Conservation (phyloP, 1,140 invertebrate genomes). For the Oreohelix idahoensis region DNA sequence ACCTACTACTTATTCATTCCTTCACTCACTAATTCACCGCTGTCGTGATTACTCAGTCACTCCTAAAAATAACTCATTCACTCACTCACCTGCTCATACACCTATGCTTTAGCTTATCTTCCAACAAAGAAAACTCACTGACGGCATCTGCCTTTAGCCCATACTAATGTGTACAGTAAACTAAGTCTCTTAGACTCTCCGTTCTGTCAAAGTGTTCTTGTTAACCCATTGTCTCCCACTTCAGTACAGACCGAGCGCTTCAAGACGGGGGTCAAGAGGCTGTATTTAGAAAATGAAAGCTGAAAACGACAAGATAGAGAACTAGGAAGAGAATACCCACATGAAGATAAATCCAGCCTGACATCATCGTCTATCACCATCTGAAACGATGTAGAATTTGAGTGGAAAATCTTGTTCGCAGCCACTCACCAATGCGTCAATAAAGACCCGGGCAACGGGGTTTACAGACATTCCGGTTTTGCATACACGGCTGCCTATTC, state of each 20-base stretch:
- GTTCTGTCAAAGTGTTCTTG: neutral
- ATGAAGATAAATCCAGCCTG: neutral
- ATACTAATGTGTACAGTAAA: no score
- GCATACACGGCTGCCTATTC: conserved; percentile 6
- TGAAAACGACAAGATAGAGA: neutral
- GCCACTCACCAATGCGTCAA: neutral
- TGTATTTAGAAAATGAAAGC: neutral
- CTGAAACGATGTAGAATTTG: neutral
- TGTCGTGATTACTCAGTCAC: no score
- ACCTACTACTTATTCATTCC: no score
- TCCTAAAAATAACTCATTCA: no score
- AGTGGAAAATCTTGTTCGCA: neutral
- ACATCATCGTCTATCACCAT: neutral
- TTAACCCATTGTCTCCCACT: neutral
- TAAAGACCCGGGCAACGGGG: neutral
- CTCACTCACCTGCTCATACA: no score
- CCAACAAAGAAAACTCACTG: no score
- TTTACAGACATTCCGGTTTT: conserved; percentile 1
- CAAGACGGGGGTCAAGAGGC: neutral
- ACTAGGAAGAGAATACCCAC: neutral
- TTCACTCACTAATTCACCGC: no score
- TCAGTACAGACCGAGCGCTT: neutral
- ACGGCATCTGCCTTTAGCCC: no score
- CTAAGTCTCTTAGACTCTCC: no score
- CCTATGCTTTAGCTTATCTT: no score